Conservation (phyloP, 1,140 invertebrate species). For the Maconellicoccus hirsutus region DNA sequence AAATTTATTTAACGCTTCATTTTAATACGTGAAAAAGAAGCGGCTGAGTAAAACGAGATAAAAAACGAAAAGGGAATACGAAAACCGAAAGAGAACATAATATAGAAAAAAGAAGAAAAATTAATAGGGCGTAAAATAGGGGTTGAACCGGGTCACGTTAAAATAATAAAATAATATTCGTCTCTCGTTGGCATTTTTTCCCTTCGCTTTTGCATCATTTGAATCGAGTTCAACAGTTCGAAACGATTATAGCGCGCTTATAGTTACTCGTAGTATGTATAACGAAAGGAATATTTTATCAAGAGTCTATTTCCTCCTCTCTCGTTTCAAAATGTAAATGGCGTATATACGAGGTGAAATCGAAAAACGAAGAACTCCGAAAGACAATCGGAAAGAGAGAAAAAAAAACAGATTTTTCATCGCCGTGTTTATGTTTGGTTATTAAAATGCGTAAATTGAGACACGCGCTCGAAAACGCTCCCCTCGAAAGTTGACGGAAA, state of each 20-base stretch:
- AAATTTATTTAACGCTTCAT: too few species aligned
- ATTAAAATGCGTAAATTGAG: conserved; percentile 21
- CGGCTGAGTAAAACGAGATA: not conserved
- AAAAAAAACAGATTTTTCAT: conserved; percentile 4
- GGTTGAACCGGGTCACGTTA: conserved; percentile 17
- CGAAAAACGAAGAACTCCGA: not conserved
- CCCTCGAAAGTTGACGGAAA: conserved; percentile 7
- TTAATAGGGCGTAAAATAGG: conserved; percentile 22
- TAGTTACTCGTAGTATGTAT: not conserved
- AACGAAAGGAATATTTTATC: conserved; percentile 14
- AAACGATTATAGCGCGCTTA: conserved; percentile 13
- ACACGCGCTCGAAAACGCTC: not conserved
- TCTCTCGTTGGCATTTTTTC: not conserved
- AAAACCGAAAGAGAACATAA: not conserved
- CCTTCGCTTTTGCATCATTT: not conserved
- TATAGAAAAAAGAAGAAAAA: not conserved
- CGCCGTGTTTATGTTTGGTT: conserved; percentile 12
- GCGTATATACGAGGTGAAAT: not conserved
- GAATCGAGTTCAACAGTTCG: not conserved
- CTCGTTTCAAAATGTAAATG: conserved; percentile 12
- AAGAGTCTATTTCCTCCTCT: not conserved
- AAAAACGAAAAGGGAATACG: not conserved
- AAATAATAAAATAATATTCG: conserved; percentile 22
- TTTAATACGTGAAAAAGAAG: too few species aligned
- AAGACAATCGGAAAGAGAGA: too few species aligned